phyloP scores from a whole-genome alignment of 37 sponge, comb jelly and placozoan genomes.

The Theonella swinhoei region DNA sequence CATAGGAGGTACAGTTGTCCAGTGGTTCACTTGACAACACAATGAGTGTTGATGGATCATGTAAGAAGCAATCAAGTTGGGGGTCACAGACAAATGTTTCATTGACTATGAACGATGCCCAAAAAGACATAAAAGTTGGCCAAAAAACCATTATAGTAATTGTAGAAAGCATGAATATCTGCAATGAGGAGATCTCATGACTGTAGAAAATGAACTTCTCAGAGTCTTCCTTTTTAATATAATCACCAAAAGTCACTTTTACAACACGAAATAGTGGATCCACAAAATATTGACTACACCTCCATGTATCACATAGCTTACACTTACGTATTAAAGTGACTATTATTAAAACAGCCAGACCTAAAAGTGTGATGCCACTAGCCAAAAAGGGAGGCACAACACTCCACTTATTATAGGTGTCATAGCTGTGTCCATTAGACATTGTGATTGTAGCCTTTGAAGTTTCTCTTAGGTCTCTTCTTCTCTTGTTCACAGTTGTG shows the following conservation, averaged over 20 bases:
- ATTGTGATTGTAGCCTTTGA: no score
- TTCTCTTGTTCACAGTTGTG: no score
- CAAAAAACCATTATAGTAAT: not conserved
- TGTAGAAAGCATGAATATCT: not conserved
- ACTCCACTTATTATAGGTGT: no score
- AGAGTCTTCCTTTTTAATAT: not conserved
- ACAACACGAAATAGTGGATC: not conserved
- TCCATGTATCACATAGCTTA: no score
- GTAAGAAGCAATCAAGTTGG: not conserved
- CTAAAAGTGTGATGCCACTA: no score
- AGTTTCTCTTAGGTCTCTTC: no score
- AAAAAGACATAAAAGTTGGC: not conserved
- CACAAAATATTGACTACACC: not conserved
- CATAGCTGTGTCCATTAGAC: no score
- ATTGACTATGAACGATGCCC: not conserved
- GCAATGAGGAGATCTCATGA: not conserved
- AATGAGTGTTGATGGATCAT: not conserved
- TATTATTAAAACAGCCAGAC: no score
- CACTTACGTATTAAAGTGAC: no score
- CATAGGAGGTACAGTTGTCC: not conserved
- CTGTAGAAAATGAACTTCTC: not conserved
- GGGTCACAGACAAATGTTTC: not conserved
- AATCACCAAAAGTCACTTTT: not conserved
- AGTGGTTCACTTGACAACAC: not conserved
- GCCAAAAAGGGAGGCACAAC: no score